Evolutionary conservation across 92 coral and sea anemone species (phyloP).

Genomic region (Phenganax marumi): DNA sequence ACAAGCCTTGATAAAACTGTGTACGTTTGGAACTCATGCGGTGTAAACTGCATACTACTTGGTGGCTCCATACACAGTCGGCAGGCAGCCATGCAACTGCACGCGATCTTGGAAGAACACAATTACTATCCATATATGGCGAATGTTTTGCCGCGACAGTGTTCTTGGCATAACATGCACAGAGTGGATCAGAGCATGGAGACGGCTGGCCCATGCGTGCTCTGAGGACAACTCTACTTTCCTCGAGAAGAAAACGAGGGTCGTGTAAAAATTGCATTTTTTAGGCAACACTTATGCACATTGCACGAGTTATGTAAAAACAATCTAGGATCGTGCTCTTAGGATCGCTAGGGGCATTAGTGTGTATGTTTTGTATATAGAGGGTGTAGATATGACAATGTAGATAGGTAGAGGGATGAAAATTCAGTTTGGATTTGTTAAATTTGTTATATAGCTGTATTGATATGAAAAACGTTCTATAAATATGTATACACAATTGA

Average conservation of each 20-base stretch:
- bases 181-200: slow-evolving; percentile 96
- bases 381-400: slow-evolving; percentile 5
- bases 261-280: slow-evolving; percentile 3
- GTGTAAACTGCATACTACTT: slow-evolving; percentile 88
- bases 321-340: background rate
- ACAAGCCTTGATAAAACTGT: slow-evolving; percentile 73
- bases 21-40: slow-evolving; percentile 92
- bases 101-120: slow-evolving; percentile 83
- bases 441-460: slow-evolving; percentile 30
- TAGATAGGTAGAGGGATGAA: slow-evolving; percentile 15
- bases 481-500: slow-evolving; percentile 27
- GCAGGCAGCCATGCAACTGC: slow-evolving; percentile 86
- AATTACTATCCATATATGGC: slow-evolving; percentile 93
- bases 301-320: background rate
- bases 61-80: slow-evolving; percentile 99
- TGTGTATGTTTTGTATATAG: slow-evolving; percentile 25
- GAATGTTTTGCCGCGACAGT: slow-evolving; percentile 84
- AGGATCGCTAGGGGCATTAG: background rate
- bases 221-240: slow-evolving; percentile 32
- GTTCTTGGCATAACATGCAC: slow-evolving; percentile 96
- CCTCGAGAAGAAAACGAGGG: background rate
- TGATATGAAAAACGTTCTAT: slow-evolving; percentile 8
- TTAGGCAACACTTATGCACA: background rate
- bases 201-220: slow-evolving; percentile 99
- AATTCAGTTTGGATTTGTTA: slow-evolving; percentile 20